Conservation (phyloP, 2,113 vertebrate species). For the Carettochelys insculpta region DNA sequence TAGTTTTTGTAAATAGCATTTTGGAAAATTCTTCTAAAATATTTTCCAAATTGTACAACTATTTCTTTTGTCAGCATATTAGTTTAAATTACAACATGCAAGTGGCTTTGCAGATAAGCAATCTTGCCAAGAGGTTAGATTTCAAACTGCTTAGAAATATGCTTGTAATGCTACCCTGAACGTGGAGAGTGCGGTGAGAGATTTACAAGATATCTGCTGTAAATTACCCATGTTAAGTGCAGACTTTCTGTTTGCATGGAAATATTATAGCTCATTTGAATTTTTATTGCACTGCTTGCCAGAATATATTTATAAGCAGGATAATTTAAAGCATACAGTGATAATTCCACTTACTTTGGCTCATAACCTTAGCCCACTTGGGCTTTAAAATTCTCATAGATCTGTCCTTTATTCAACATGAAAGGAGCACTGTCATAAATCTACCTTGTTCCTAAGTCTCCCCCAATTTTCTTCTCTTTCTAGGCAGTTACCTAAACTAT, state of each 20-base stretch:
- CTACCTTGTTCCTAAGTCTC: not conserved
- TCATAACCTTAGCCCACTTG: not conserved
- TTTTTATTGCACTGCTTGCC: slow-evolving; percentile 55
- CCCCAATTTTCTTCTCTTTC: not conserved
- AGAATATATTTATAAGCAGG: slow-evolving; percentile 46
- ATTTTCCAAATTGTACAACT: not conserved
- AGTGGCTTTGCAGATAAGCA: slow-evolving; percentile 69
- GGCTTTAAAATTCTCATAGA: slow-evolving; percentile 6
- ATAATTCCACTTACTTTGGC: slow-evolving; percentile 40
- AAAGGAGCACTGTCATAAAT: not conserved
- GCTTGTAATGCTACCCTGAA: slow-evolving; percentile 56
- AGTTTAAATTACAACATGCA: slow-evolving; percentile 56
- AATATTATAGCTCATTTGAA: slow-evolving; percentile 64
- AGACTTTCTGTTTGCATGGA: slow-evolving; percentile 51
- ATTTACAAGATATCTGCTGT: slow-evolving; percentile 66
- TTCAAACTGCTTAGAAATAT: slow-evolving; percentile 61
- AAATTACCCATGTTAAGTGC: slow-evolving; percentile 65
- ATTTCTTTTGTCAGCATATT: slow-evolving; percentile 16
- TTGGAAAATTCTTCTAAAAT: slow-evolving; percentile 24
- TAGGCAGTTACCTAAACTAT: not conserved
- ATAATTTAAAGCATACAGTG: slow-evolving; percentile 57
- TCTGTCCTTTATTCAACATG: not conserved
- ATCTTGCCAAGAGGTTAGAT: slow-evolving; percentile 52
- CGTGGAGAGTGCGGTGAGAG: slow-evolving; percentile 60
- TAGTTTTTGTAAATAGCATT: slow-evolving; percentile 5